Evolutionary conservation across 2,113 vertebrate genomes (phyloP).

Genomic region (Limnothrissa miodon): DNA sequence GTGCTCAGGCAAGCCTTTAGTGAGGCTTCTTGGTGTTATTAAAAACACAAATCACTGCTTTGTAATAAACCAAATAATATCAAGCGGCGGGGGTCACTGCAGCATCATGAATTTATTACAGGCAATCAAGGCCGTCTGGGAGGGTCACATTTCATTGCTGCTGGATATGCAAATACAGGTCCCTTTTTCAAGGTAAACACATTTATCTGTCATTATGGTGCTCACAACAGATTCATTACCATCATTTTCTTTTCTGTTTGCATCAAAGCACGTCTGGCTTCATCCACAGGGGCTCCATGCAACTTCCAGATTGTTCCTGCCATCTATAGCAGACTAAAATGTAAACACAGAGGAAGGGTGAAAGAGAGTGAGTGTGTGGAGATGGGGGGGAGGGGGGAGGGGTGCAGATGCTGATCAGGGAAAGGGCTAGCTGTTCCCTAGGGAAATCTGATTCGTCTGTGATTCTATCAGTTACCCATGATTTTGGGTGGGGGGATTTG

Average conservation of each 20-base stretch:
- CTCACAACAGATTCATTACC: constrained; percentile 44
- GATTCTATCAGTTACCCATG: not conserved
- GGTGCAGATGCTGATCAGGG: not conserved
- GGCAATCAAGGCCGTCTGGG: not conserved
- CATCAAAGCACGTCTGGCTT: not conserved
- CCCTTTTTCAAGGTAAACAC: constrained; percentile 5
- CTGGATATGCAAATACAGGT: not conserved
- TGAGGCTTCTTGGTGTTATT: constrained; percentile 21
- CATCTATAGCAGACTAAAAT: not conserved
- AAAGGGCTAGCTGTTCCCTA: constrained; percentile 9
- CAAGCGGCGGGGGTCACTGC: not conserved
- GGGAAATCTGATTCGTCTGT: constrained; percentile 25
- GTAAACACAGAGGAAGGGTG: not conserved
- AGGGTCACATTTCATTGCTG: not conserved
- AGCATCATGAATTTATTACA: constrained; percentile 27
- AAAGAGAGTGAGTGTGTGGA: not conserved
- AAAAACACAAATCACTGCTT: constrained; percentile 26
- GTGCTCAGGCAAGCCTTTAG: not conserved
- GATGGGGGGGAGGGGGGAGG: not conserved
- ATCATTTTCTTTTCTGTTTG: constrained; percentile 33
- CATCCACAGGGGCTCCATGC: not conserved
- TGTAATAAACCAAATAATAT: constrained; percentile 23
- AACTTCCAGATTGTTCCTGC: not conserved
- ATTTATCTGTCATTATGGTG: not conserved
- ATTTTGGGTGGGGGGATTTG: not conserved